phyloP scores from a whole-genome alignment of 2,797 vertebrate genomes.

The Chrysocyon brachyurus region DNA sequence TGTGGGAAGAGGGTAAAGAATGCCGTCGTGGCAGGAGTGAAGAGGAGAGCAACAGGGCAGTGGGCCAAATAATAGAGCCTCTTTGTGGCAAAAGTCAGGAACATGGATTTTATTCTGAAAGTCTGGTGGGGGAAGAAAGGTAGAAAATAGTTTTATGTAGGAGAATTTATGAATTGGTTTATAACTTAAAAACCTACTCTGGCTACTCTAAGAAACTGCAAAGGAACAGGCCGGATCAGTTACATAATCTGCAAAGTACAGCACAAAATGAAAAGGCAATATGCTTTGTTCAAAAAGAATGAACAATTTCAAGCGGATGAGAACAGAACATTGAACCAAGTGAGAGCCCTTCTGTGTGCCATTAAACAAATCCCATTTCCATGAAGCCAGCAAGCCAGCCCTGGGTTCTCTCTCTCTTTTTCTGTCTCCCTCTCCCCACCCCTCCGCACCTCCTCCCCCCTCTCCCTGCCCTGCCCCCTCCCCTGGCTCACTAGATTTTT shows the following conservation, averaged over 20 bases:
- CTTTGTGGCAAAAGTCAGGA: background rate
- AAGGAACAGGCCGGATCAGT: background rate
- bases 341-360: background rate
- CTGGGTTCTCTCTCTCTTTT: background rate
- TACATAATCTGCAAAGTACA: background rate
- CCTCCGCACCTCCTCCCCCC: too few species aligned
- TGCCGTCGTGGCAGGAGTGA: fast-evolving
- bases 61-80: background rate
- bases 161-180: background rate
- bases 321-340: background rate
- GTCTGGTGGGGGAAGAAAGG: background rate
- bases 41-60: background rate
- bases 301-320: background rate
- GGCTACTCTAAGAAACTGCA: background rate
- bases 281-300: background rate
- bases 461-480: background rate
- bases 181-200: background rate
- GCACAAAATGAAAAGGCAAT: background rate
- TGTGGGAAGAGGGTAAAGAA: background rate
- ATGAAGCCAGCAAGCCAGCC: background rate
- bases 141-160: background rate
- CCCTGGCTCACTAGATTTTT: background rate
- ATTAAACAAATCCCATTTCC: background rate
- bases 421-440: background rate
- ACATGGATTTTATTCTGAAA: background rate